These are phyloP conservation scores for Sebastolobus alascanus DNA, from an alignment of 2,797 vertebrate species.

Conservation along the genomic window DNA sequence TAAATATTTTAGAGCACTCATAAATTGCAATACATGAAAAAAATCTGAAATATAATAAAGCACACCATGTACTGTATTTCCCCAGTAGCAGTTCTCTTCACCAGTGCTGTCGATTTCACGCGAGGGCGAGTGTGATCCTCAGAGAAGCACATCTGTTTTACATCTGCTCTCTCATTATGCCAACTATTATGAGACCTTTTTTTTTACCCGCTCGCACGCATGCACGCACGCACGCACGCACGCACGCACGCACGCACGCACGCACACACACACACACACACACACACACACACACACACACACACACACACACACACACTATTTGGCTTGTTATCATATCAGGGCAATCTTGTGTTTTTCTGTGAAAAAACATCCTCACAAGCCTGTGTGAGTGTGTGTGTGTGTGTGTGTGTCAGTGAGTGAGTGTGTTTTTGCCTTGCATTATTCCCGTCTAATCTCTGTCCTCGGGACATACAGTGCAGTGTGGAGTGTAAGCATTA, in stretches of 20 bases:
- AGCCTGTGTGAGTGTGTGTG: neutral
- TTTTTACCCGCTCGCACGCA: neutral
- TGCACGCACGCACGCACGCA: neutral
- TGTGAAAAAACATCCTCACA: neutral
- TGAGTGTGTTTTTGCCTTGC: constrained; percentile 1
- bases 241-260: neutral
- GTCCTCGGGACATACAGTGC: constrained; percentile 3
- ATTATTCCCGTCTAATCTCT: constrained; percentile 35
- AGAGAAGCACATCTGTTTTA: constrained; percentile 12
- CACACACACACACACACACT: neutral
- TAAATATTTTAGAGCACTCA: neutral
- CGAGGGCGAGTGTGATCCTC: neutral
- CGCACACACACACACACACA: too few relatives aligned
- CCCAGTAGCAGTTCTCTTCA: neutral
- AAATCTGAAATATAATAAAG: neutral
- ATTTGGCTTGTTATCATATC: constrained; percentile 23
- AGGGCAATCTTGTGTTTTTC: neutral
- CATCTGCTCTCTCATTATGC: constrained; percentile 6
- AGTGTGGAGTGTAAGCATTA: neutral
- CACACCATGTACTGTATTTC: neutral
- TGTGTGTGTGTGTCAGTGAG: neutral
- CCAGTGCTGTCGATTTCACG: neutral
- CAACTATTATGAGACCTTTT: neutral
- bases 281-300: neutral
- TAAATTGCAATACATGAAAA: neutral